These are phyloP conservation scores for Napeogenes inachia DNA, from an alignment of 2,888 invertebrate species.

Conservation along the genomic window DNA sequence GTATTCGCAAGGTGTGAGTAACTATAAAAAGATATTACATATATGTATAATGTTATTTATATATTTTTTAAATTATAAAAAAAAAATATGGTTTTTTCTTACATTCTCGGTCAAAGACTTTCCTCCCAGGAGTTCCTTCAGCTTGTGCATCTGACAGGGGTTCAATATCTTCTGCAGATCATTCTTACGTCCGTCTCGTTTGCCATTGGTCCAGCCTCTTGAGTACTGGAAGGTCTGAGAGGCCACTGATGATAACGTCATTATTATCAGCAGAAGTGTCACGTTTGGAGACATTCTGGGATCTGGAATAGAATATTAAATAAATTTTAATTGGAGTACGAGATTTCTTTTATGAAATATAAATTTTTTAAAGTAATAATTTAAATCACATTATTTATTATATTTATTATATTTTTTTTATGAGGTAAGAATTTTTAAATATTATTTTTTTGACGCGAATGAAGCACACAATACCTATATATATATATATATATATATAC, in stretches of 20 bases:
- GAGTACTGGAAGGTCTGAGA: slow-evolving; percentile 88
- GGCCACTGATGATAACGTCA: slow-evolving; percentile 63
- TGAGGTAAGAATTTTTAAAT: too few species aligned
- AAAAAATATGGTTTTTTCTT: slow-evolving; percentile 19
- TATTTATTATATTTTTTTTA: too few species aligned
- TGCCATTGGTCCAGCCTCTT: slow-evolving; percentile 87
- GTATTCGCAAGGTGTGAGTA: slow-evolving; percentile 59
- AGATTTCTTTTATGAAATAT: too few species aligned
- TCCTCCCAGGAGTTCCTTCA: slow-evolving; percentile 73
- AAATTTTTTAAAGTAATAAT: too few species aligned
- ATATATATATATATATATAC: too few species aligned
- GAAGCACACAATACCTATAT: too few species aligned
- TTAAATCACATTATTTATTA: too few species aligned
- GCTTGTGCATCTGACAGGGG: slow-evolving; percentile 71
- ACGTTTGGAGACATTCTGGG: slow-evolving; percentile 50
- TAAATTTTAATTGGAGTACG: background rate
- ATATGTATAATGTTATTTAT: background rate
- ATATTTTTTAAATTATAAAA: background rate
- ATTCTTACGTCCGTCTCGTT: slow-evolving; percentile 63
- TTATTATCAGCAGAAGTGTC: slow-evolving; percentile 55
- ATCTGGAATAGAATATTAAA: slow-evolving; percentile 3
- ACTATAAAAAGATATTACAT: slow-evolving; percentile 38
- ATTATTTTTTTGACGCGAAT: too few species aligned
- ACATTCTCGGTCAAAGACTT: slow-evolving; percentile 69
- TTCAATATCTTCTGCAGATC: slow-evolving; percentile 57